Evolutionary conservation across 2,888 invertebrate genomes (phyloP), one percentile per base, ranked within the genome.

Genomic region (Colostygia pectinataria): DNA sequence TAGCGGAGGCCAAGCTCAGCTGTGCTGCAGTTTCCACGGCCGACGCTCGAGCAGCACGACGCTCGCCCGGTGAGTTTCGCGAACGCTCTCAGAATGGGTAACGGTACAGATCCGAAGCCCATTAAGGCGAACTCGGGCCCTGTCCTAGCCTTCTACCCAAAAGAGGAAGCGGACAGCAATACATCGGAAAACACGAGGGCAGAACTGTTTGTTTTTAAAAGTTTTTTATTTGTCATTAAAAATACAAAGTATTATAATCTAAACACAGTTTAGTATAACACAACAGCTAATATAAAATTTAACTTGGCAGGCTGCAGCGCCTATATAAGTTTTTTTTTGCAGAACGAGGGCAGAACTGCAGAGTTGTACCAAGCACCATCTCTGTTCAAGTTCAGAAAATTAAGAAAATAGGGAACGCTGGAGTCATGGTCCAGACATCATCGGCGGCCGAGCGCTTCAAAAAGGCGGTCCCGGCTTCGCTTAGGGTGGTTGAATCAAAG

Each of bases 391-490:
- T 56, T 0, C 7, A 15, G 2, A 7, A 12, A 0, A 38, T 55
- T 0, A 4, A 38, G 1, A 31, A 20, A 3, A 43, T 56, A 0
- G 34, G 39, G 0, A 54, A 55, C 4, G 37, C 46, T 0, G 29
- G 33, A 0, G 23, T 53, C 0, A 23, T 50, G 0, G 32, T 46
- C 0, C 46, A 40, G 10, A 51, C 41, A 0, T 18, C 38, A 1
- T 41, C 10, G 3, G 44, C 15, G 1, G 50, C 24, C 4, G 42
- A 10, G 8, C 53, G 4, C 20, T 29, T 40, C 9, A 15, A 13
- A 0, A 10, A 4, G 9, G 57, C 52, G 9, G 53, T 18, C 31
- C 41, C 47, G 24, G 10, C 47, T 24, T 4, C 41, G 9, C 57
- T 45, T 0, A 20, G 47, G 32, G 39, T 33, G 9, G 41, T 45